Base-by-base conservation (phyloP, 2,797 vertebrate genomes). In the Lates japonicus region DNA sequence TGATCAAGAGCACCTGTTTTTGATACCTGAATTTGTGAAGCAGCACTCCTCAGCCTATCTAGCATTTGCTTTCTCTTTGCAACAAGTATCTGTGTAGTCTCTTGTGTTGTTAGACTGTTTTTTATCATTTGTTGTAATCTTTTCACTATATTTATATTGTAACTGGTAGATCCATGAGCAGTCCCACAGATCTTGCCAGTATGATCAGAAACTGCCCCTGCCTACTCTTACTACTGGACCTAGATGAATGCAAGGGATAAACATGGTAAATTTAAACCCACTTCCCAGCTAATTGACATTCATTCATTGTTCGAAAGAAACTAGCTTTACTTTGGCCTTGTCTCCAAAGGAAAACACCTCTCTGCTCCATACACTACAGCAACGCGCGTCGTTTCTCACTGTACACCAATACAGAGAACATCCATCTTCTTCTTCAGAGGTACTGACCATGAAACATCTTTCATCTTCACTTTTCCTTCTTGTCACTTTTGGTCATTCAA, bases 221-320 rank as follows among this genome's bases (percentile, higher is more conserved):
- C 83, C 90, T 99, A 82, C 95, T 80, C 82, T 86, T 94, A 4
- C 96, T 99, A 78, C 93, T 99, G 74, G 96, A 97, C 14, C 90
- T 98, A 5, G 97, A 97, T 0, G 97, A 98, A 98, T 0, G 96
- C 97, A 0, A 94, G 93, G 0, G 97, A 99, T 87, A 99, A 96
- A 89, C 96, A 96, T 0, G 97, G 98, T 98, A 39, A 0, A 93
- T 63, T 35, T 22, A 31, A 9, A 25, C n/a, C 7, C 2, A n/a
- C n/a, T n/a, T n/a, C 1, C 11, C 0, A 11, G 16, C 5, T 22
- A 5, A 51, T 8, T 51, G 20, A 67, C 41, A 7, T 16, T 7
- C 5, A 12, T 62, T 59, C 39, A 3, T 48, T 83, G 8, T 44
- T 74, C 13, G 46, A 3, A 33, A 60, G n/a, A n/a, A 71, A 14